phyloP scores from a whole-genome alignment of 2,888 invertebrate species.

The Cataglyphis albicans region DNA sequence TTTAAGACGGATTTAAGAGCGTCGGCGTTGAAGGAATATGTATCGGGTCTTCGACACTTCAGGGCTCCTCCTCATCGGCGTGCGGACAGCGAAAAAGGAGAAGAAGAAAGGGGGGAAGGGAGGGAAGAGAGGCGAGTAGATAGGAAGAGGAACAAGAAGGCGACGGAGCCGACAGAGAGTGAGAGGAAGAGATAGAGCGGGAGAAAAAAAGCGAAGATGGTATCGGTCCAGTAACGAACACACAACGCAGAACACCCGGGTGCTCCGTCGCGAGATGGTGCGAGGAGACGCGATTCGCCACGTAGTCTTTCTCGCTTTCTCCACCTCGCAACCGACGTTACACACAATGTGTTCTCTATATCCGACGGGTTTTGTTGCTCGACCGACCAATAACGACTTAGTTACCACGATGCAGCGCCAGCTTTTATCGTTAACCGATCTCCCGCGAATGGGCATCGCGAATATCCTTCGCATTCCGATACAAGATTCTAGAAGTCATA shows the following conservation, averaged over 20 bases:
- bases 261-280: constrained; percentile 74
- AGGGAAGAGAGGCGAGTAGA: constrained; percentile 36
- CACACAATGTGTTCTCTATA: constrained; percentile 75
- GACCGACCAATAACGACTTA: constrained; percentile 52
- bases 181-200: constrained; percentile 44
- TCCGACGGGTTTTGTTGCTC: constrained; percentile 69
- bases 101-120: constrained; percentile 42
- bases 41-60: constrained; percentile 63
- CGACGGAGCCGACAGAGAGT: constrained; percentile 27
- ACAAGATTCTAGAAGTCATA: not conserved
- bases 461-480: not conserved
- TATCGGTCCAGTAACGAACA: constrained; percentile 75
- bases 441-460: not conserved
- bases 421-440: constrained; percentile 41
- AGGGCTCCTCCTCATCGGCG: constrained; percentile 48
- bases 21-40: constrained; percentile 46
- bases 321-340: constrained; percentile 51
- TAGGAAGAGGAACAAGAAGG: constrained; percentile 57
- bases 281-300: constrained; percentile 72
- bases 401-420: constrained; percentile 47
- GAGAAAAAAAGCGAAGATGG: constrained; percentile 69
- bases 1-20: constrained; percentile 17
- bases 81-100: constrained; percentile 50
- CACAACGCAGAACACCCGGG: constrained; percentile 71
- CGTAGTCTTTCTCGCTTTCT: constrained; percentile 66